Evolutionary conservation across 2,888 invertebrate species (phyloP).

Genomic region (Brachyptera risi): DNA sequence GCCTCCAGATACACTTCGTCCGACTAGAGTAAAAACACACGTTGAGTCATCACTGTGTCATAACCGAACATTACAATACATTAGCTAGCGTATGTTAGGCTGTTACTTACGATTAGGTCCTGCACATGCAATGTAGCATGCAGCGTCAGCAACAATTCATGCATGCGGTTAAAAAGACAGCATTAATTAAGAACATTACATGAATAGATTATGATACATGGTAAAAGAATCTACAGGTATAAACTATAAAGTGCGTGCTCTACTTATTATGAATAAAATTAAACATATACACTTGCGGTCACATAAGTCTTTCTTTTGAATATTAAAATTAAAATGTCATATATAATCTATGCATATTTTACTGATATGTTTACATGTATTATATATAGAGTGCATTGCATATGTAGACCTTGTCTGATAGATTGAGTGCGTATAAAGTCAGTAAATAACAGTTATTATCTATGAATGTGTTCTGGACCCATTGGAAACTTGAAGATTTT

Average conservation of each 20-base stretch:
- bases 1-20: conserved; percentile 70
- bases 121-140: conserved; percentile 33
- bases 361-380: no score
- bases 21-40: conserved; percentile 46
- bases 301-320: neutral
- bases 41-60: neutral
- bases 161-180: conserved; percentile 29
- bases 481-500: no score
- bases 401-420: no score
- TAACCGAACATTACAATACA: neutral
- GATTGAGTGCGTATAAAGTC: no score
- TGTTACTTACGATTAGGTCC: conserved; percentile 35
- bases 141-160: conserved; percentile 29
- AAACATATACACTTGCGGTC: neutral
- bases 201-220: no score
- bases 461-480: no score
- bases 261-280: neutral
- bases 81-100: neutral
- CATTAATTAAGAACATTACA: neutral
- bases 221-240: no score
- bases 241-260: neutral
- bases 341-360: no score
- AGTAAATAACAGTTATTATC: no score
- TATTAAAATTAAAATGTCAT: neutral
- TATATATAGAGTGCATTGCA: no score